These are phyloP conservation scores for Zaprionus kolodkinae DNA, from an alignment of 1,140 invertebrate species.

Conservation along the genomic window DNA sequence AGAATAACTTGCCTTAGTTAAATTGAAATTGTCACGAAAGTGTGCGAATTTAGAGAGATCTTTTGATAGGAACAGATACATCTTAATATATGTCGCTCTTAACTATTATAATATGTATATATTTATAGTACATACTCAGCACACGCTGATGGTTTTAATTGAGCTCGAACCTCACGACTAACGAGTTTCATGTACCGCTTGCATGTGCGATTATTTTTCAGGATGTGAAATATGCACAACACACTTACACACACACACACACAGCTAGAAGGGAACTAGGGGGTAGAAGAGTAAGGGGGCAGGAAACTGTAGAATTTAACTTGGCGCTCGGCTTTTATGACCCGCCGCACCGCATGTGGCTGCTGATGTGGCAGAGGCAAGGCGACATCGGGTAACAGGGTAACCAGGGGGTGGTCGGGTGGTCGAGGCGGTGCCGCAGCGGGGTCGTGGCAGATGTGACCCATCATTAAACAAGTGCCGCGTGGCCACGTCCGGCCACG, in stretches of 20 bases:
- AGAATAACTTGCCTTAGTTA: neutral
- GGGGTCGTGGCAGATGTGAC: constrained; percentile 37
- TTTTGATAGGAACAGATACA: neutral
- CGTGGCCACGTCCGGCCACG: constrained; percentile 73
- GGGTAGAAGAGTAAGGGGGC: neutral
- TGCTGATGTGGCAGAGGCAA: constrained; percentile 30
- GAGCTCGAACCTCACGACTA: constrained; percentile 2
- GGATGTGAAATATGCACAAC: constrained; percentile 34
- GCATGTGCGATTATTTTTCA: constrained; percentile 32
- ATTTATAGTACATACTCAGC: constrained; percentile 3
- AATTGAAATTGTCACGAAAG: neutral
- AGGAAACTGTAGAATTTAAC: constrained; percentile 30
- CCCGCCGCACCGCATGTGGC: constrained; percentile 65
- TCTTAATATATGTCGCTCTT: neutral
- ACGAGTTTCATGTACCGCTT: constrained; percentile 7
- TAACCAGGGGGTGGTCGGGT: neutral
- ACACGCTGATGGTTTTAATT: constrained; percentile 8
- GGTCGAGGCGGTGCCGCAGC: neutral
- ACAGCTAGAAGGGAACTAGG: constrained; percentile 4
- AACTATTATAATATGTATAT: neutral
- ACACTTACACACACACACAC: constrained; percentile 13
- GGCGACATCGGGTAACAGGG: neutral
- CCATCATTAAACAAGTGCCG: constrained; percentile 64
- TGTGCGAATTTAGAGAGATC: constrained; percentile 1
- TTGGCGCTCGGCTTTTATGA: constrained; percentile 72